Base-by-base conservation (phyloP, 92 coral and sea anemone species). In the Porites divaricata region DNA sequence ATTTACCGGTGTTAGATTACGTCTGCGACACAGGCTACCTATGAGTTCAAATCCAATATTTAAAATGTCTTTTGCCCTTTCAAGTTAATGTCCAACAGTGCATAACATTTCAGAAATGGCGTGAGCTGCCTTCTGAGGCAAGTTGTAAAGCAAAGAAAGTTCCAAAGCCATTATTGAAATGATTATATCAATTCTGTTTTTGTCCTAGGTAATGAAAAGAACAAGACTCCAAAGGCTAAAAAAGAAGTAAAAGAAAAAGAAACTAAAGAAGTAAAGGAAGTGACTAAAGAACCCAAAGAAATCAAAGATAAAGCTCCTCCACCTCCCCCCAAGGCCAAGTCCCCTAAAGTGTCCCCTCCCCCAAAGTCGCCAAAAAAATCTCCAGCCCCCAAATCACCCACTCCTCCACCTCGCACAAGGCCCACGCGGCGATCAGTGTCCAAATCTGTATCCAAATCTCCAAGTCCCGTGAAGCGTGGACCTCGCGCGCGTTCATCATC, bases 401-500 rank as follows among this genome's bases (percentile, higher is more conserved):
- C 94, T 11, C 96, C 93, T 6, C 86, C 91, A 14, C 92, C 96
- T 41, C 89, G 94, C 66, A 67, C 83, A 66, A 78, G 92, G 54
- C 91, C 94, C 51, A 84, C 87, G 3, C 93, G 95, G 25, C 95
- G 89, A 35, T 96, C 98, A 13, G 83, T 93, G 7, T 95, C 98
- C 75, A 89, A 90, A 28, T 96, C 99, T 52, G 89, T 89, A 54
- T 94, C 98, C 14, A 85, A 83, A 54, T 88, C 92, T 48, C 95
- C 95, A 2, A 89, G 90, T 24, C 94, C 95, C 70, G 88, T 86
- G 50, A 86, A 86, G 62, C 92, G 88, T 6, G 87, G 69, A 53
- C 93, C 91, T 22, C 95, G 98, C 52, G 94, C 97, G 45, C 91
- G 91, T 19, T 93, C 98, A 16, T 86, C 95, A 24, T 93, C 98